Evolutionary conservation across 2,113 vertebrate species (phyloP).

Genomic region (Micronisus gabar): DNA sequence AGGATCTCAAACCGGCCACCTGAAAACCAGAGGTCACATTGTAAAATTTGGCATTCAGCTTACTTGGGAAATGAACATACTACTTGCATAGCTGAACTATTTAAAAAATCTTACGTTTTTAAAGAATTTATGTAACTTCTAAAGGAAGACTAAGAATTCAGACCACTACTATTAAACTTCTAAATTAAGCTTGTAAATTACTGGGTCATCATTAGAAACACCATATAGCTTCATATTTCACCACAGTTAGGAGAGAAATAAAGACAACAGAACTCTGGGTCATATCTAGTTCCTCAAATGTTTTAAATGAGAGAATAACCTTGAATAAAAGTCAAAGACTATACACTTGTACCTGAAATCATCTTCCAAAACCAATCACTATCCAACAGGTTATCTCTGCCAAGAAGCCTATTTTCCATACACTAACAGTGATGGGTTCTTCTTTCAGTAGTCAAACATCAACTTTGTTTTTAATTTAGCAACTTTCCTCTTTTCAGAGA

Average conservation of each 20-base stretch:
- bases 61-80: not conserved
- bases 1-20: not conserved
- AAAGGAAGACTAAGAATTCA: not conserved
- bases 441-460: not conserved
- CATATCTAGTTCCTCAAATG: not conserved
- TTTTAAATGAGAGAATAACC: not conserved
- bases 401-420: not conserved
- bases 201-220: not conserved
- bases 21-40: not conserved
- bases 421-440: not conserved
- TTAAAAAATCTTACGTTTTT: not conserved
- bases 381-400: not conserved
- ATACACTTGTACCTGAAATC: not conserved
- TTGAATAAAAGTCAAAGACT: not conserved
- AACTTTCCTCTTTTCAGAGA: not conserved
- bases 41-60: not conserved
- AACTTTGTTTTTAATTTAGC: not conserved
- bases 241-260: not conserved
- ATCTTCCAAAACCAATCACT: not conserved
- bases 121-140: not conserved
- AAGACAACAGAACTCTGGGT: not conserved
- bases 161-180: not conserved
- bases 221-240: not conserved
- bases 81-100: not conserved
- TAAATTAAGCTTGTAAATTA: not conserved